These are phyloP conservation scores for Ibycter americanus DNA, from an alignment of 2,797 vertebrate genomes.

Conservation along the genomic window DNA sequence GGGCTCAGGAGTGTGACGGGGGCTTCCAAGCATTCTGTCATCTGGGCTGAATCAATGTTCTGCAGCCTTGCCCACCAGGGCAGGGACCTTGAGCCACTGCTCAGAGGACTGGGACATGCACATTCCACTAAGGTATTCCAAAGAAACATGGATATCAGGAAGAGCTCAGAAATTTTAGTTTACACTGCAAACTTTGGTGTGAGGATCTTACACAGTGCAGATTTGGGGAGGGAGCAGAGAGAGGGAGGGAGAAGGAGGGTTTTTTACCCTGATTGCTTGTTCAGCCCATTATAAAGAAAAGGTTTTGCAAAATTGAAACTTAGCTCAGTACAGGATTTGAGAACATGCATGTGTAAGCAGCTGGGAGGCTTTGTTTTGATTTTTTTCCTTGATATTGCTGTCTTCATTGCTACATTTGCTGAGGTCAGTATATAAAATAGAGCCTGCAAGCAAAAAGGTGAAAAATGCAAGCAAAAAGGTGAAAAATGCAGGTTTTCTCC, in stretches of 20 bases:
- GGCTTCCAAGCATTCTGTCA: slow-evolving; percentile 40
- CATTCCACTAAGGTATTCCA: background rate
- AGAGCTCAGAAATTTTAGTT: background rate
- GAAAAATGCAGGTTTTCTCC: slow-evolving; percentile 9
- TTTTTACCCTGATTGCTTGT: background rate
- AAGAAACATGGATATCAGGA: background rate
- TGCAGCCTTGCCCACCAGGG: background rate
- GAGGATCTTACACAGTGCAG: background rate
- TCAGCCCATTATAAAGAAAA: slow-evolving; percentile 20
- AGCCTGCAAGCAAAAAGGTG: slow-evolving; percentile 19
- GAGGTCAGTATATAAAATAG: slow-evolving; percentile 10
- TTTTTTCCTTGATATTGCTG: slow-evolving; percentile 24
- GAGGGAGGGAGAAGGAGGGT: background rate
- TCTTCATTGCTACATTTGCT: slow-evolving; percentile 21
- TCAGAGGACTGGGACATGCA: background rate
- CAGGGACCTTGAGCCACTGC: background rate
- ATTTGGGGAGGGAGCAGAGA: background rate
- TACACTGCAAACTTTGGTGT: background rate
- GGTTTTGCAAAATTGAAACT: slow-evolving; percentile 10
- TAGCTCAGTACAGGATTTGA: background rate
- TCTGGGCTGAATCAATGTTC: background rate
- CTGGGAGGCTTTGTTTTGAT: slow-evolving; percentile 32
- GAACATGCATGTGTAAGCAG: slow-evolving; percentile 54
- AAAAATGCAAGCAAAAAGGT: slow-evolving; percentile 13
- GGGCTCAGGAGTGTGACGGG: background rate